Evolutionary conservation across 2,888 invertebrate species (phyloP), one percentile per base, ranked within the genome.

Genomic region (Seladonia tumulorum): DNA sequence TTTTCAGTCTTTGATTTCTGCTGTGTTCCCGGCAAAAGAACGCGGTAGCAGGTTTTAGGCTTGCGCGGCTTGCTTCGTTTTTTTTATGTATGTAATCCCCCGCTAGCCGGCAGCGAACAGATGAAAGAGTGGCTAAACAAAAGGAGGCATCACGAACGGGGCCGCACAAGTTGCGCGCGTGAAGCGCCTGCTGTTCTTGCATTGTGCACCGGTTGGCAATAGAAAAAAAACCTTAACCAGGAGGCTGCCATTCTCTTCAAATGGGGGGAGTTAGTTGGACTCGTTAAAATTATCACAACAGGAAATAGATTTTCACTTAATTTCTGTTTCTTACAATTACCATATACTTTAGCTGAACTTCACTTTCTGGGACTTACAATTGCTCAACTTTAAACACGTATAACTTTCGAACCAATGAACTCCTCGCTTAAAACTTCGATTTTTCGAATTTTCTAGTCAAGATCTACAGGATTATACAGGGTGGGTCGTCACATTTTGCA

Each of bases 41-140:
- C 66, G 22, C 22, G 66, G 66, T 18, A 66, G 35, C 66, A 22
- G 35, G 35, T 8, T 68, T 68, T 39, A 12, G 22, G 66, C 66
- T 39, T 39, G 39, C 39, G 5, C 66, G 66, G 39, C 22, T 39
- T 39, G 66, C 18, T 68, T 68, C 66, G 22, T 57, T 57, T 4
- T 29, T 35, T 68, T 68, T 35, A 68, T 10, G 66, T 35, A 39
- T 39, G 35, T 68, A 39, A 68, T 68, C 66, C 35, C 0, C 39
- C 12, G 39, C 22, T 35, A 68, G 39, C 35, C 39, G 18, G 39
- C 10, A 68, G 66, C 35, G 66, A 35, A 35, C 35, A 22, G 18
- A 39, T 68, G 22, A 68, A 68, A 68, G 66, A 39, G 39, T 39
- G 35, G 12, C 66, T 68, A 68, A 68, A 68, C 66, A 68, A 68